Conservation (phyloP, 1,140 invertebrate species). For the Thaumetopoea pityocampa region DNA sequence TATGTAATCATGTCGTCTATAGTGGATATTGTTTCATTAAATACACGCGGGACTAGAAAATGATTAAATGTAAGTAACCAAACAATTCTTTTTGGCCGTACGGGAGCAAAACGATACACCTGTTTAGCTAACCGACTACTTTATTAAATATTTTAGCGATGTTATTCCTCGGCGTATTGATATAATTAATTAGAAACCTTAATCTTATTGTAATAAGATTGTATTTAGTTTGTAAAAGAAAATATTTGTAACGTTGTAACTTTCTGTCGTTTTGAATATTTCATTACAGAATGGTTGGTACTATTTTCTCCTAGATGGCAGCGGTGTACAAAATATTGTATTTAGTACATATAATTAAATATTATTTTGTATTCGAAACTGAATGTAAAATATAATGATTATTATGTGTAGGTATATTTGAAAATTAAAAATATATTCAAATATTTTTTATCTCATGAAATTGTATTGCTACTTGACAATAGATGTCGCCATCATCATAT, state of each 20-base stretch:
- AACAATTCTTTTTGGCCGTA: conserved; percentile 31
- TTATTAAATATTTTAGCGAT: conserved; percentile 50
- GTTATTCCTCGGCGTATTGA: conserved; percentile 33
- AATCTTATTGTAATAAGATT: conserved; percentile 15
- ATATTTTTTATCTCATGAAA: not conserved
- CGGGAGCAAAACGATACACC: conserved; percentile 27
- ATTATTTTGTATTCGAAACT: not conserved
- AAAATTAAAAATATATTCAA: not conserved
- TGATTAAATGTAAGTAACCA: conserved; percentile 18
- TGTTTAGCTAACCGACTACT: conserved; percentile 41
- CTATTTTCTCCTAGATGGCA: conserved; percentile 38
- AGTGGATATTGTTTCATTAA: not conserved
- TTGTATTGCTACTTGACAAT: conserved; percentile 31
- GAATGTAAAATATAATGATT: not conserved
- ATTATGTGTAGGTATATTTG: not conserved
- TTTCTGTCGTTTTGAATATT: conserved; percentile 52
- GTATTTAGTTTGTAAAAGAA: conserved; percentile 18
- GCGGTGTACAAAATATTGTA: not conserved
- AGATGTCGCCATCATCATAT: conserved; percentile 49
- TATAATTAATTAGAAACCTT: conserved; percentile 24
- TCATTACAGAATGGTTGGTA: conserved; percentile 32
- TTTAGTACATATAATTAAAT: not conserved
- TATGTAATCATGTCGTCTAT: not conserved
- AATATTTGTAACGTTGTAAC: conserved; percentile 47
- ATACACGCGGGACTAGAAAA: conserved; percentile 4